Evolutionary conservation across 2,797 vertebrate species (phyloP).

Genomic region (Holocentrus rufus): DNA sequence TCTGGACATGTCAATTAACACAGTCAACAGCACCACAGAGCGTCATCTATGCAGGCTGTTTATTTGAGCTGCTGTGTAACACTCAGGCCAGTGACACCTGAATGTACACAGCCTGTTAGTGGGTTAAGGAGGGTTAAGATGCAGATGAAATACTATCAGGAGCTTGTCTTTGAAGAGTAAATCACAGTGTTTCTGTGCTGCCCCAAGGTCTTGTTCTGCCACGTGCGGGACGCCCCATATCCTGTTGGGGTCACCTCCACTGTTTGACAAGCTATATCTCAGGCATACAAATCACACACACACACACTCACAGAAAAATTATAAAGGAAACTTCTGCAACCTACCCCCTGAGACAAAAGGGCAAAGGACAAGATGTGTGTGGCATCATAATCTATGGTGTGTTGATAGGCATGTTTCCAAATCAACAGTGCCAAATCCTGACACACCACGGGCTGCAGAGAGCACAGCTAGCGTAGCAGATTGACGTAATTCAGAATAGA

Average conservation of each 20-base stretch:
- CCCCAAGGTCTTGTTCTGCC: slow-evolving; percentile 69
- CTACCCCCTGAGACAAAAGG: slow-evolving; percentile 75
- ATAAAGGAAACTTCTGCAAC: slow-evolving; percentile 79
- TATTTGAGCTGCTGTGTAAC: slow-evolving; percentile 78
- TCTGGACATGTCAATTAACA: slow-evolving; percentile 54
- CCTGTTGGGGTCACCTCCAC: slow-evolving; percentile 75
- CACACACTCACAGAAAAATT: slow-evolving; percentile 50
- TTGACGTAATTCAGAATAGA: neutral
- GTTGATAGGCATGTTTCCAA: slow-evolving; percentile 59
- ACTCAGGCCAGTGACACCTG: slow-evolving; percentile 70
- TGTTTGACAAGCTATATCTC: slow-evolving; percentile 83
- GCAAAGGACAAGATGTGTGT: slow-evolving; percentile 63
- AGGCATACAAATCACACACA: slow-evolving; percentile 42
- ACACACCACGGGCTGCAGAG: neutral
- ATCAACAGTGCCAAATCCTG: slow-evolving; percentile 25
- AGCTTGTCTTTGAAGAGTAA: slow-evolving; percentile 81
- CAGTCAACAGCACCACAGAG: slow-evolving; percentile 53
- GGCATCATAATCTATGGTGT: slow-evolving; percentile 55
- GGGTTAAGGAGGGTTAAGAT: slow-evolving; percentile 81
- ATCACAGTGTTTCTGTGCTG: slow-evolving; percentile 74
- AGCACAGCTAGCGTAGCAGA: neutral
- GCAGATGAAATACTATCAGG: slow-evolving; percentile 79
- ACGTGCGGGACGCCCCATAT: slow-evolving; percentile 75
- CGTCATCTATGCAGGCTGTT: slow-evolving; percentile 67
- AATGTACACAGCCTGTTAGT: slow-evolving; percentile 74